Conservation (phyloP, 1,140 invertebrate genomes). For the Cephus cinctus region DNA sequence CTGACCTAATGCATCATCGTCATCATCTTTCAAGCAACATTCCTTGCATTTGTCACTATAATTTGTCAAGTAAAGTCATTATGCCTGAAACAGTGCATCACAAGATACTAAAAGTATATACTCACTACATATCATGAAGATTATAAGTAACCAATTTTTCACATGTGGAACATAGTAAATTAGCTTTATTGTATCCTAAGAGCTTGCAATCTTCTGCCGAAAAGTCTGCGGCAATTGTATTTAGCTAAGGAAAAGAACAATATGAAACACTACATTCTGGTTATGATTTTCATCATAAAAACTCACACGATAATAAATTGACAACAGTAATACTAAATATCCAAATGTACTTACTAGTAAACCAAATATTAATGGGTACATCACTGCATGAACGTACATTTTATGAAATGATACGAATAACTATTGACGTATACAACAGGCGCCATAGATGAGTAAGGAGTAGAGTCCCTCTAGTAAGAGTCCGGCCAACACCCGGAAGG, state of each 20-base stretch:
- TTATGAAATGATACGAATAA: no score
- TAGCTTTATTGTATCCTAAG: conserved; percentile 84
- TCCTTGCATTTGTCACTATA: conserved; percentile 71
- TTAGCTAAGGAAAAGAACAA: conserved; percentile 17
- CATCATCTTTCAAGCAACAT: conserved; percentile 69
- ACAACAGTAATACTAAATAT: no score
- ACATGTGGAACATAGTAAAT: conserved; percentile 86
- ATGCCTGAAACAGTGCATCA: neutral
- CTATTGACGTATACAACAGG: no score
- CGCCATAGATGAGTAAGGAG: no score
- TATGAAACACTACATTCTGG: conserved; percentile 14
- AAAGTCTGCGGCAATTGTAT: conserved; percentile 56
- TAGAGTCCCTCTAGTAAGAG: no score
- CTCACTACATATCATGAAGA: conserved; percentile 66
- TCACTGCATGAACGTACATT: no score
- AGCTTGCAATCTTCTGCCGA: conserved; percentile 79
- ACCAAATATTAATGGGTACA: no score
- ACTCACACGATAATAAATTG: no score
- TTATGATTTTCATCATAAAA: no score
- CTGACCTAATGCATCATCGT: conserved; percentile 62
- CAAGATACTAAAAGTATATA: conserved; percentile 15
- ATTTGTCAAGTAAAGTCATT: neutral
- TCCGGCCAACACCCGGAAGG: no score
- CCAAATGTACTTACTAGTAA: no score
- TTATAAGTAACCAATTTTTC: conserved; percentile 78